phyloP scores from a whole-genome alignment of 2,797 vertebrate species.

The Ctenopoma kingsleyae region DNA sequence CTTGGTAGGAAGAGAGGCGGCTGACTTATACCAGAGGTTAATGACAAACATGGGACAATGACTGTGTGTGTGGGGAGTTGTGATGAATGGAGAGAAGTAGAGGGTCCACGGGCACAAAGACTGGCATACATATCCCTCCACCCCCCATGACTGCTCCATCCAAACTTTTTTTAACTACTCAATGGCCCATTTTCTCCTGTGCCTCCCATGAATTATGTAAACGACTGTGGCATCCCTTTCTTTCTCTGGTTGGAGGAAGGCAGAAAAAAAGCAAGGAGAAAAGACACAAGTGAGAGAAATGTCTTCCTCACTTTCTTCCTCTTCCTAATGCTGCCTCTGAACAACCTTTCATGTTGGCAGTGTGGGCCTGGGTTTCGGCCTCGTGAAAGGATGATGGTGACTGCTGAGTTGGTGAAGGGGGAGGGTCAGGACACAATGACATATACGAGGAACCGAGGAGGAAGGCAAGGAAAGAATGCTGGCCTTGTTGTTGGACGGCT shows the following conservation, averaged over 20 bases:
- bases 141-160: conserved; percentile 53
- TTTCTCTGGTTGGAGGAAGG: conserved; percentile 72
- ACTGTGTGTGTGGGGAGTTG: conserved; percentile 66
- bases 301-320: conserved; percentile 87
- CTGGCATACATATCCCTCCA: conserved; percentile 86
- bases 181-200: conserved; percentile 89
- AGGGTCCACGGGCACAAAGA: conserved; percentile 88
- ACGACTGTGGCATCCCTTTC: conserved; percentile 83
- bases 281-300: conserved; percentile 79
- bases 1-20: conserved; percentile 85
- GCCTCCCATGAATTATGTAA: conserved; percentile 95
- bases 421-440: conserved; percentile 90
- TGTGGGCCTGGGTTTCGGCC: conserved; percentile 82
- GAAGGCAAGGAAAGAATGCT: conserved; percentile 91
- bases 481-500: conserved; percentile 94
- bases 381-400: conserved; percentile 90
- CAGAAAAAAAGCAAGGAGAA: conserved; percentile 77
- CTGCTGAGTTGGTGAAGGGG: conserved; percentile 66
- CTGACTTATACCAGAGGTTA: conserved; percentile 92
- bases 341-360: conserved; percentile 91
- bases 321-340: conserved; percentile 75
- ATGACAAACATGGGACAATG: conserved; percentile 92
- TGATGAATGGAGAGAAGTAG: conserved; percentile 67
- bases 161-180: conserved; percentile 77
- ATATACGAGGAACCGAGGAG: conserved; percentile 89